Evolutionary conservation across 2,797 vertebrate species (phyloP), one percentile per base, ranked within the genome.

Genomic region (Oreonectes daqikongensis): DNA sequence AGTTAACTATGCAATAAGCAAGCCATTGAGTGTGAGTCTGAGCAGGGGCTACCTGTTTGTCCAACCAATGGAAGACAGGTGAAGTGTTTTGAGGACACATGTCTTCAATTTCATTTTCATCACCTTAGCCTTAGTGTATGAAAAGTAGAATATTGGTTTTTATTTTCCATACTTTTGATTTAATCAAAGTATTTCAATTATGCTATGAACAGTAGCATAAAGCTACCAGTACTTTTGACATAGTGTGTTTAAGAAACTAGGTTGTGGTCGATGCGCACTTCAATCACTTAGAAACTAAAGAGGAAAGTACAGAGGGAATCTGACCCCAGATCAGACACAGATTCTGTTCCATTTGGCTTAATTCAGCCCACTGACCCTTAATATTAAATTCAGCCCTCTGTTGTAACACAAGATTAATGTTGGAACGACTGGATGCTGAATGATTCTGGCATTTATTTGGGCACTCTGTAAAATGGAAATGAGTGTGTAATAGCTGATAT

Each of bases 401-500:
- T 72, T 17, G 73, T 73, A 22, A 20, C 73, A 26, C 10, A 26
- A 66, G 77, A 86, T 76, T 77, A 80, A 87, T 85, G 72, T 85
- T 28, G 55, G 42, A 61, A 38, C 55, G 50, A 76, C 46, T 82
- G n/a, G 4, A 71, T 69, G 78, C 63, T 76, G 79, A 84, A 79
- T 53, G 68, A 78, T 30, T 63, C 38, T 83, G 84, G 80, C 72
- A 67, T 87, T 86, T 83, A 81, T 84, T 81, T 83, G 48, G 77
- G 79, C 80, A 24, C 53, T 69, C 12, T 72, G 38, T 70, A 28
- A 50, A 82, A 76, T 85, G 81, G 76, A 87, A 92, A 90, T 89
- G 63, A 53, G 4, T 69, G 81, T 44, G 74, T 89, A 88, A 89
- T 90, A 81, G 81, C 69, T 59, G 15, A 72, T 87, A 91, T 90